These are phyloP conservation scores for Gortyna flavago DNA, from an alignment of 2,888 invertebrate genomes.

Conservation along the genomic window DNA sequence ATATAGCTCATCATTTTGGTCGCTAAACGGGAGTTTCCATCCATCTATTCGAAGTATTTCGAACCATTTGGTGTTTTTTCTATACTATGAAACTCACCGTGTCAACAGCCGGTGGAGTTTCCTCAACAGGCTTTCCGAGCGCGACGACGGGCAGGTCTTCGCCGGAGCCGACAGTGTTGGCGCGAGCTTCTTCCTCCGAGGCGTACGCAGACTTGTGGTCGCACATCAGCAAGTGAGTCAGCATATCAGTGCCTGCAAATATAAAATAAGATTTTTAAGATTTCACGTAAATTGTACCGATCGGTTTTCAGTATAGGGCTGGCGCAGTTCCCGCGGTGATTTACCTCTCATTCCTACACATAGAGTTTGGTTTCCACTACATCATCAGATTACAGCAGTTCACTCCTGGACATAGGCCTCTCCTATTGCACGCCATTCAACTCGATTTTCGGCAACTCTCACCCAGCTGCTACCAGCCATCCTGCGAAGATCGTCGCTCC, in stretches of 20 bases:
- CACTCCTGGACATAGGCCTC: too few relatives aligned
- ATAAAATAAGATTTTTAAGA: background rate
- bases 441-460: too few relatives aligned
- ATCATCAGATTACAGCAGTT: too few relatives aligned
- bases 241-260: conserved; percentile 87
- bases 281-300: background rate
- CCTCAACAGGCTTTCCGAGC: conserved; percentile 59
- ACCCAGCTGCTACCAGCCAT: too few relatives aligned
- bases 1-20: background rate
- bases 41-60: too few relatives aligned
- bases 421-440: too few relatives aligned
- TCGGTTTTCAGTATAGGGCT: background rate
- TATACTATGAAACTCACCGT: conserved; percentile 29
- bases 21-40: background rate
- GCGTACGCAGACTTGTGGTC: conserved; percentile 93
- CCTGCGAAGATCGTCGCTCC: too few relatives aligned
- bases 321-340: background rate
- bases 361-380: background rate
- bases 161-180: conserved; percentile 87
- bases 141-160: conserved; percentile 59
- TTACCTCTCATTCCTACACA: too few relatives aligned
- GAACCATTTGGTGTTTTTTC: background rate
- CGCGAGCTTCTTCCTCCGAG: conserved; percentile 91
- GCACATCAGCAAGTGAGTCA: conserved; percentile 93
- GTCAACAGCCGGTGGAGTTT: conserved; percentile 43